Evolutionary conservation across 1,140 invertebrate genomes (phyloP).

Genomic region (Lucilia cuprina): DNA sequence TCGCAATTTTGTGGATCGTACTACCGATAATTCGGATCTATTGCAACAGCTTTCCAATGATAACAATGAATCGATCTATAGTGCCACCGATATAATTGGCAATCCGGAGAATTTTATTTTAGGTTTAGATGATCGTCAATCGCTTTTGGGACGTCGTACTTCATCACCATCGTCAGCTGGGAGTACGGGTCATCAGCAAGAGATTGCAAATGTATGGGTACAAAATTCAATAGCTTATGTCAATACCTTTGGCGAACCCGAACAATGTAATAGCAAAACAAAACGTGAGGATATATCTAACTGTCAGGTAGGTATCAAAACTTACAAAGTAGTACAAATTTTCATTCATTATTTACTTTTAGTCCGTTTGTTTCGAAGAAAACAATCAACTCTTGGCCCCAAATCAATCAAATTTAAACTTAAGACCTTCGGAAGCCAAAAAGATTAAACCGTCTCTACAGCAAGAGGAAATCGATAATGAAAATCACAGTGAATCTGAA

Average conservation of each 20-base stretch:
- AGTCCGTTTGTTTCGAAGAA: slow-evolving; percentile 56
- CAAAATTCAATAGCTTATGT: slow-evolving; percentile 45
- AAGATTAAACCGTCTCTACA: not conserved
- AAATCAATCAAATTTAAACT: not conserved
- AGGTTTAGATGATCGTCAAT: slow-evolving; percentile 42
- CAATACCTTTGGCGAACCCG: slow-evolving; percentile 48
- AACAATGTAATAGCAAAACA: slow-evolving; percentile 49
- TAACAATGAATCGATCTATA: slow-evolving; percentile 50
- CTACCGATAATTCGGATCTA: slow-evolving; percentile 46
- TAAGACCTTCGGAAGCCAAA: not conserved
- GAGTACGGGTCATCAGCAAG: slow-evolving; percentile 38
- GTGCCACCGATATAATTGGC: slow-evolving; percentile 55
- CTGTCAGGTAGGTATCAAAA: slow-evolving; percentile 48
- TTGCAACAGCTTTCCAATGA: slow-evolving; percentile 54
- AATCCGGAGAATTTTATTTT: slow-evolving; percentile 55
- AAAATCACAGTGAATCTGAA: not conserved
- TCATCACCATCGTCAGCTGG: slow-evolving; percentile 34
- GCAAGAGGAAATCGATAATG: slow-evolving; percentile 20
- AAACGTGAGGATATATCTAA: slow-evolving; percentile 44
- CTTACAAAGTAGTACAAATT: not conserved
- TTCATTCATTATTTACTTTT: too few species aligned
- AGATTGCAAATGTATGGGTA: slow-evolving; percentile 46
- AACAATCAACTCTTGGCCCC: slow-evolving; percentile 39
- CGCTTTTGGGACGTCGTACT: slow-evolving; percentile 50
- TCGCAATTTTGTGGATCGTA: slow-evolving; percentile 30